Evolutionary conservation across 2,888 invertebrate genomes (phyloP), one percentile per base, ranked within the genome.

Genomic region (Pristionchus japonicus): DNA sequence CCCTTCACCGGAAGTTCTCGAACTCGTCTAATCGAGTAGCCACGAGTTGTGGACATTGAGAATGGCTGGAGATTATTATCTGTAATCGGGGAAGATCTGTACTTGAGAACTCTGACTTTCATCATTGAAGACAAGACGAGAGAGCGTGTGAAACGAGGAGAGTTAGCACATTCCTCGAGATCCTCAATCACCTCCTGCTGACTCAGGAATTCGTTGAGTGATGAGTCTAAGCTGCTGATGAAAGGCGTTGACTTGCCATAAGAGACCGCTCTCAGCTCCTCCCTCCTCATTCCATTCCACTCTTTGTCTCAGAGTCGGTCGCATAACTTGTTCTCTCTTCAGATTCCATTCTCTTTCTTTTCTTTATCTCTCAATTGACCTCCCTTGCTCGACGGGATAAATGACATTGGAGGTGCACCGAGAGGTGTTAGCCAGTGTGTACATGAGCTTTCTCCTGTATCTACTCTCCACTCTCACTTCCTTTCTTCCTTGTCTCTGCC

Each of bases 161-260:
- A n/a, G n/a, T n/a, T n/a, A n/a, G n/a, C n/a, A n/a, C n/a, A n/a
- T n/a, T n/a, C n/a, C n/a, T n/a, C n/a, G n/a, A n/a, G n/a, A n/a
- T n/a, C n/a, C n/a, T n/a, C n/a, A n/a, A n/a, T 70, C 9, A 23
- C 7, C 3, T 43, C 77, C 27, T 27, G 23, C 43, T 77, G 77
- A 77, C 77, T 77, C 43, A 77, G 77, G 77, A 77, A 77, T 77
- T 77, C 77, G 77, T 43, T 77, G 43, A 77, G 47, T 77, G 77
- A 77, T 70, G 37, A 70, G 17, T 70, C 37, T 70, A 37, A 70
- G 70, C 34, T 43, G 43, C 67, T 77, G 77, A 77, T 77, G 77
- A 77, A 47, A 77, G 27, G 37, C 20, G 27, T 13, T n/a, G 3
- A 13, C 17, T n/a, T 77, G 77, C 77, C 77, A 47, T 74, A 74